Percentiles rank a stretch among this genome's conserved stretches.
Conservation (phyloP, 2,888 invertebrate species). For the Amblyjoppa proteus region DNA sequence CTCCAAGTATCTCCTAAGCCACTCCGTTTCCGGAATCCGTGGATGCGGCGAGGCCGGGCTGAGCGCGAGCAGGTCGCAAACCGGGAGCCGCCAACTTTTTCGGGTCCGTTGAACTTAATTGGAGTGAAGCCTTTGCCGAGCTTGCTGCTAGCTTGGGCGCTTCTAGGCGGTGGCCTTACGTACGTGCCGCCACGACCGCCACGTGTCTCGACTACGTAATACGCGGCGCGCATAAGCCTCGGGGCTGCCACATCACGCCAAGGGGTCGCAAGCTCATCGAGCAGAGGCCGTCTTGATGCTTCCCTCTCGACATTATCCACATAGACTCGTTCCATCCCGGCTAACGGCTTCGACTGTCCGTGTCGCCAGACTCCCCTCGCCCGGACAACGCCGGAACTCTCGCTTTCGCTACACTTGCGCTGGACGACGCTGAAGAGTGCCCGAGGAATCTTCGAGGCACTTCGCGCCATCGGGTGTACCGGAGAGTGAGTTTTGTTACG, state of each 20-base stretch:
- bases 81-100: constrained; percentile 67
- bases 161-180: constrained; percentile 18
- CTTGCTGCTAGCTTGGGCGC: constrained; percentile 25
- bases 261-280: constrained; percentile 40
- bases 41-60: constrained; percentile 14
- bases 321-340: background rate
- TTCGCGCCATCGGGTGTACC: constrained; percentile 11
- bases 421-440: background rate
- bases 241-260: background rate
- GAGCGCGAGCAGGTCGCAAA: constrained; percentile 22
- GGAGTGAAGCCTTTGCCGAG: constrained; percentile 57
- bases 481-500: background rate
- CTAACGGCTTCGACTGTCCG: background rate
- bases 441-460: background rate
- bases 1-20: constrained; percentile 13
- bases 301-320: constrained; percentile 2
- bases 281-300: constrained; percentile 5
- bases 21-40: constrained; percentile 33
- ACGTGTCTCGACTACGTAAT: constrained; percentile 49
- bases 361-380: background rate
- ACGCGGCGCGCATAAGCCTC: constrained; percentile 34
- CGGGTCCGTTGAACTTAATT: constrained; percentile 78
- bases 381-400: background rate
- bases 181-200: constrained; percentile 38
- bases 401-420: background rate